These are phyloP conservation scores for human (Homo sapiens) DNA, from an alignment of 2,113 vertebrate genomes.

Conservation along the genomic window DNA sequence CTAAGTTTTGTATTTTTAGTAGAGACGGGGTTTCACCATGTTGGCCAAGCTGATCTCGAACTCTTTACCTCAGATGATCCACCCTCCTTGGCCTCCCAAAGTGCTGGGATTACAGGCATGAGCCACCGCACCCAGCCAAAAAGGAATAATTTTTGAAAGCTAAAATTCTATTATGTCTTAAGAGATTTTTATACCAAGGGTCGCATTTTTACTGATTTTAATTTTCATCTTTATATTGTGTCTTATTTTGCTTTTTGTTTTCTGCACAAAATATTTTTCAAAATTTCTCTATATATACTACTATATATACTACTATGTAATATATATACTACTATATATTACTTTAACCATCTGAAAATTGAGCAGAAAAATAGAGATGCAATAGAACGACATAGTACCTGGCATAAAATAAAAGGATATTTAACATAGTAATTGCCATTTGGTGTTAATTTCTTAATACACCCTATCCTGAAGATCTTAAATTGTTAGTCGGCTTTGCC, in stretches of 20 bases:
- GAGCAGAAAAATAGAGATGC: background rate
- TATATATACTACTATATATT: background rate
- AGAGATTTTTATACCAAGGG: background rate
- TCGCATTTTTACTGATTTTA: background rate
- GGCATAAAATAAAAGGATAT: background rate
- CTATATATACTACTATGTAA: too few relatives aligned
- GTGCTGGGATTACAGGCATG: too few relatives aligned
- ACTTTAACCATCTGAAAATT: background rate
- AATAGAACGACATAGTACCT: background rate
- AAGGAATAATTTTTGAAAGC: conserved; percentile 6
- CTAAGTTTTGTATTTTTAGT: too few relatives aligned
- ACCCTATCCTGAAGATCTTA: background rate
- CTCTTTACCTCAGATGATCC: too few relatives aligned
- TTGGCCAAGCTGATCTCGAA: too few relatives aligned
- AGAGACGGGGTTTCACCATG: too few relatives aligned
- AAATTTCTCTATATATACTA: background rate
- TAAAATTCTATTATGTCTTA: conserved; percentile 16
- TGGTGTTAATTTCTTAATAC: background rate
- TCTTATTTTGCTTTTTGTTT: conserved; percentile 32
- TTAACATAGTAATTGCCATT: background rate
- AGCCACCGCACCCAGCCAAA: too few relatives aligned
- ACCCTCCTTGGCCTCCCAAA: too few relatives aligned
- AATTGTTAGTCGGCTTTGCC: background rate
- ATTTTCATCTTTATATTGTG: background rate
- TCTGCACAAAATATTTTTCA: background rate